Evolutionary conservation across 1,140 invertebrate species (phyloP).

Genomic region (Aphaenogaster ashmeadi): DNA sequence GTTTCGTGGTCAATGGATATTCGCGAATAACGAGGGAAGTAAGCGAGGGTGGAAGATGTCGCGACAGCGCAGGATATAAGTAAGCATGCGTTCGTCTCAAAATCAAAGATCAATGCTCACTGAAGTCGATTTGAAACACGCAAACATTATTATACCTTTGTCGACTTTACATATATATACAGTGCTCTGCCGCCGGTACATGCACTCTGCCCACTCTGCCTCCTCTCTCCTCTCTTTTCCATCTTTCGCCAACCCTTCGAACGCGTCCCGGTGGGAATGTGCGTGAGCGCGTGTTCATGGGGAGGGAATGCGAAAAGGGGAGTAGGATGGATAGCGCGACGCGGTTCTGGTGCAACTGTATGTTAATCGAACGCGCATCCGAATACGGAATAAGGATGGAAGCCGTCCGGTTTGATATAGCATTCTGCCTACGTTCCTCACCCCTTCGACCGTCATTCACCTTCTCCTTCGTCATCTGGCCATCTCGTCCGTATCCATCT

Average conservation of each 20-base stretch:
- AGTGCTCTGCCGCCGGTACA: constrained; percentile 67
- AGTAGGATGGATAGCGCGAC: constrained; percentile 79
- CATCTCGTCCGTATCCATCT: constrained; percentile 64
- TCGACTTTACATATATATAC: constrained; percentile 75
- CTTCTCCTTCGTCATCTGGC: constrained; percentile 73
- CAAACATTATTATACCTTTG: constrained; percentile 79
- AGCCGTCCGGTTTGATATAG: constrained; percentile 78
- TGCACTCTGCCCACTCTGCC: constrained; percentile 49
- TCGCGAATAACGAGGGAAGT: neutral
- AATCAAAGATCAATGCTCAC: constrained; percentile 79
- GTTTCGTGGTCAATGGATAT: neutral
- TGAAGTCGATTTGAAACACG: constrained; percentile 77
- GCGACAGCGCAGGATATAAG: constrained; percentile 68
- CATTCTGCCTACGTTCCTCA: constrained; percentile 72
- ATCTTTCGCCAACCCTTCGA: constrained; percentile 12
- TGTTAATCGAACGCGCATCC: constrained; percentile 83
- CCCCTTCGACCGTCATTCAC: constrained; percentile 64
- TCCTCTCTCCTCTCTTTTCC: neutral
- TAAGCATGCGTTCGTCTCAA: constrained; percentile 68
- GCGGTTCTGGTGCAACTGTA: constrained; percentile 80
- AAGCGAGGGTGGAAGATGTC: constrained; percentile 31
- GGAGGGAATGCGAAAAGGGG: constrained; percentile 74
- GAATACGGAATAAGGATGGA: constrained; percentile 83
- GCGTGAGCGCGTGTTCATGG: constrained; percentile 43
- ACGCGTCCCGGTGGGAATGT: constrained; percentile 36